Base-by-base conservation (phyloP, 2,113 vertebrate species). In the Perognathus longimembris region DNA sequence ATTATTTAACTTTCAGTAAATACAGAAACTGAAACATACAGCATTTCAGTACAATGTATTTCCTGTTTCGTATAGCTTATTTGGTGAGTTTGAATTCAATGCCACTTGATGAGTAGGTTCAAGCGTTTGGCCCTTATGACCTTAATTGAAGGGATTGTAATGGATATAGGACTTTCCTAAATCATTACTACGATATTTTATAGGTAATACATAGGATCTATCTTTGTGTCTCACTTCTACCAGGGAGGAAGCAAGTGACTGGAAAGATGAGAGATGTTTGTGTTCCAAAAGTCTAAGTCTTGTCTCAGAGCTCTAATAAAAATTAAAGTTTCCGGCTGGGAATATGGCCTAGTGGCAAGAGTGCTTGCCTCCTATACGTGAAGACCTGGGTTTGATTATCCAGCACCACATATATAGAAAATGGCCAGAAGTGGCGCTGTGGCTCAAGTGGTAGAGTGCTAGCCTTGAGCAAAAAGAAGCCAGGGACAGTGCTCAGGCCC, bases 241-340 rank as follows among this genome's bases (percentile, higher is more conserved):
- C 77, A 89, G 85, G 34, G 34, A 85, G 40, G 45, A 93, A 94
- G 64, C 57, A 11, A 34, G 42, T 87, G 85, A 30, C 9, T 22
- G 24, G 66, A 21, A 30, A 85, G 36, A 64, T 40, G 34, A 71
- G 42, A 63, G 6, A 24, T 15, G 30, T 75, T 76, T 67, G 66
- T 79, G 75, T 85, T 67, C 64, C 50, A 57, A 3, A 32, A 57
- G 71, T 94, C 80, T 85, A 77, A 83, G 34, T 77, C 66, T 69
- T 76, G 42, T 6, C 38, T 85, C 34, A 9, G 45, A 40, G 26
- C 36, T 26, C 38, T 67, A 57, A n/a, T 79, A 63, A 85, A 92
- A 75, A 88, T 10, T 2, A 79, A 88, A 32, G 5, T 18, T 64
- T n/a, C n/a, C n/a, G n/a, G n/a, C n/a, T n/a, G n/a, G n/a, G n/a